phyloP scores from a whole-genome alignment of 2,888 invertebrate genomes.

The Danaus chrysippus region DNA sequence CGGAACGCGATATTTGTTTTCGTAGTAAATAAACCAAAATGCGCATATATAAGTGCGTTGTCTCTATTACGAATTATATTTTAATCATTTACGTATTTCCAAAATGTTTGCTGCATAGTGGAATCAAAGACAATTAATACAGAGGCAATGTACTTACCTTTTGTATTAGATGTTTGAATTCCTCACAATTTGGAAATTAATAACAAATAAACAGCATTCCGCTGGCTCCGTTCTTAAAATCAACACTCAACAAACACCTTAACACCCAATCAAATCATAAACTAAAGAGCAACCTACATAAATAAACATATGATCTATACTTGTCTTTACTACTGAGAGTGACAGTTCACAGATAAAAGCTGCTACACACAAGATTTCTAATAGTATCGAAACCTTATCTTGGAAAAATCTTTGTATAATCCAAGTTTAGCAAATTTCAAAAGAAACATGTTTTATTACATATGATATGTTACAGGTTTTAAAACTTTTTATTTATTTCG shows the following conservation, averaged over 20 bases:
- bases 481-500: no score
- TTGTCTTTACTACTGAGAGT: slow-evolving; percentile 37
- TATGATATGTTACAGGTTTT: no score
- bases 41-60: slow-evolving; percentile 55
- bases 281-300: slow-evolving; percentile 70
- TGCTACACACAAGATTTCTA: background rate
- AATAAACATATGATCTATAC: slow-evolving; percentile 71
- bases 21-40: slow-evolving; percentile 52
- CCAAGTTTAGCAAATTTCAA: no score
- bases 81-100: slow-evolving; percentile 14
- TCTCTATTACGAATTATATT: slow-evolving; percentile 37
- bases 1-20: slow-evolving; percentile 39
- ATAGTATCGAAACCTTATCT: background rate
- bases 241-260: slow-evolving; percentile 69
- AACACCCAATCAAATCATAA: slow-evolving; percentile 73
- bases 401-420: no score
- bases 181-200: slow-evolving; percentile 64
- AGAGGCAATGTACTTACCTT: slow-evolving; percentile 51
- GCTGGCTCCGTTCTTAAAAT: slow-evolving; percentile 64
- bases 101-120: slow-evolving; percentile 18
- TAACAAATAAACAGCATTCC: slow-evolving; percentile 74
- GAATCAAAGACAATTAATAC: slow-evolving; percentile 5
- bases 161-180: slow-evolving; percentile 46
- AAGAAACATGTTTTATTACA: no score
- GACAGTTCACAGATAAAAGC: slow-evolving; percentile 18